These are phyloP conservation scores for Trachelus iudaicus DNA, from an alignment of 2,888 invertebrate species.

Conservation along the genomic window DNA sequence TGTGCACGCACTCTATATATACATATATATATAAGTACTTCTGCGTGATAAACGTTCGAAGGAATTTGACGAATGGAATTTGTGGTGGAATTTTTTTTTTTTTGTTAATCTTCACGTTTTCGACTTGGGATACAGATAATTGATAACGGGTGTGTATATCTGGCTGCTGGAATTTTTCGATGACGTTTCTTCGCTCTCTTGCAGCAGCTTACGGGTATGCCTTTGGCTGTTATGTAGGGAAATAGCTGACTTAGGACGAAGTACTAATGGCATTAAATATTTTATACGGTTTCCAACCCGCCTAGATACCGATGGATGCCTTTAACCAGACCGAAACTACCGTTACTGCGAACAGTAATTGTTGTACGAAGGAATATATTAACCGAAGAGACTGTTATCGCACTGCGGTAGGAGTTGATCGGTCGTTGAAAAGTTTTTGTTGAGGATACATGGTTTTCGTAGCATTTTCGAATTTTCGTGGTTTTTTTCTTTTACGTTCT, in stretches of 20 bases:
- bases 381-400: neutral
- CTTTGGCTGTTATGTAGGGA: constrained; percentile 20
- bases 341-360: neutral
- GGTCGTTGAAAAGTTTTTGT: neutral
- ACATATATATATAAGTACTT: neutral
- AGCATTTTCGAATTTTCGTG: no score
- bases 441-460: neutral
- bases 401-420: neutral
- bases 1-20: neutral
- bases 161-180: neutral
- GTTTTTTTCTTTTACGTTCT: no score
- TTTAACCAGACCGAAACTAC: constrained; percentile 42
- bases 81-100: neutral
- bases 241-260: constrained; percentile 32
- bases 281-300: constrained; percentile 51
- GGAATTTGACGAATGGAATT: neutral
- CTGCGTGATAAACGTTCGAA: neutral
- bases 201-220: neutral
- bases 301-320: constrained; percentile 41
- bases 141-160: neutral
- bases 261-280: constrained; percentile 47
- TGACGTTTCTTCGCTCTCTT: neutral
- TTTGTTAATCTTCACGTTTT: neutral
- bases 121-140: neutral
- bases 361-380: neutral